Evolutionary conservation across 2,888 invertebrate genomes (phyloP).

Genomic region (Dione juno): DNA sequence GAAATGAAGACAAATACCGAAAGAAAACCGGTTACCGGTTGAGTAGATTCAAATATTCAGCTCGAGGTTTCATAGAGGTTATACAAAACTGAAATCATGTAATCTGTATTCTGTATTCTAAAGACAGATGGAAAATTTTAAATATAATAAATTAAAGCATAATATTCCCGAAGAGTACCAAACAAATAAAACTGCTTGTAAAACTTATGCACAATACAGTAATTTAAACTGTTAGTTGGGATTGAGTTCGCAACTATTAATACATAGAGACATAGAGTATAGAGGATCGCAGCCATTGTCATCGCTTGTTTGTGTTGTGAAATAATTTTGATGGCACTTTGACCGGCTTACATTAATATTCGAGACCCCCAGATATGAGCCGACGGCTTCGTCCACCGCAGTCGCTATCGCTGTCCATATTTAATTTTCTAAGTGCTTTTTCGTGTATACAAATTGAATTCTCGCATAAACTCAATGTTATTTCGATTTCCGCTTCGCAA

Average conservation of each 20-base stretch:
- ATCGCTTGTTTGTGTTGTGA: conserved; percentile 19
- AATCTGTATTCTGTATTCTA: too few relatives aligned
- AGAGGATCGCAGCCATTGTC: conserved; percentile 9
- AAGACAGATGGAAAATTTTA: too few relatives aligned
- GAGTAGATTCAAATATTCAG: not conserved
- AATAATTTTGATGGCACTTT: conserved; percentile 32
- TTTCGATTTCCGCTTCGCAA: conserved; percentile 43
- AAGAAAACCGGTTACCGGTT: not conserved
- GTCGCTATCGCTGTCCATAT: conserved; percentile 62
- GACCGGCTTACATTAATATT: conserved; percentile 51
- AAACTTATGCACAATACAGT: not conserved
- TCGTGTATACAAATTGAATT: conserved; percentile 60
- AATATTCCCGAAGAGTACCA: not conserved
- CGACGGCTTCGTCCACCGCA: conserved; percentile 45
- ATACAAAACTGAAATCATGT: not conserved
- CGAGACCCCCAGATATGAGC: conserved; percentile 55
- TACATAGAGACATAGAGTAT: conserved; percentile 20
- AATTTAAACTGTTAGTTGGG: conserved; percentile 27
- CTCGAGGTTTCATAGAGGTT: not conserved
- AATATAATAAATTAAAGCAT: not conserved
- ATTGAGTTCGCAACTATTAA: conserved; percentile 35
- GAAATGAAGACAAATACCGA: not conserved
- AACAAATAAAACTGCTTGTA: not conserved
- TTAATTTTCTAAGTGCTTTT: conserved; percentile 77
- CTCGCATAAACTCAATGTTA: conserved; percentile 47